Conservation (phyloP, 2,888 invertebrate genomes). For the Drosophila koepferae region DNA sequence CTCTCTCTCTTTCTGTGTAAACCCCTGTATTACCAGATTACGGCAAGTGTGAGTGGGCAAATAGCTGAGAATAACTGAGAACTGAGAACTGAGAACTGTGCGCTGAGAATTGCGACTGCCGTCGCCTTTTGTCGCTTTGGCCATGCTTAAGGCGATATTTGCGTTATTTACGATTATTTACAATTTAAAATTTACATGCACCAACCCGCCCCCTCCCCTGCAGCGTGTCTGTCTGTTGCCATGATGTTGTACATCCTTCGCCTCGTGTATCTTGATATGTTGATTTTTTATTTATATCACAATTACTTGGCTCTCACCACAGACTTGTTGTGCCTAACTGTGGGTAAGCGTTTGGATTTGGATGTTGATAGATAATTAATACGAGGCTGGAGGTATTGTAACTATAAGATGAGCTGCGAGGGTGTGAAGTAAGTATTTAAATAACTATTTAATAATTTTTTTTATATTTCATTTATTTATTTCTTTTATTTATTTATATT, state of each 20-base stretch:
- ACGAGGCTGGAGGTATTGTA: background rate
- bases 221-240: conserved; percentile 6
- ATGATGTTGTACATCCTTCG: conserved; percentile 54
- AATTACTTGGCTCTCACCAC: conserved; percentile 61
- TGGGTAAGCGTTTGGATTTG: conserved; percentile 28
- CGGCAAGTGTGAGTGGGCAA: conserved; percentile 65
- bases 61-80: conserved; percentile 36
- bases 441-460: too few species aligned
- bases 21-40: conserved; percentile 62
- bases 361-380: background rate
- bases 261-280: conserved; percentile 75
- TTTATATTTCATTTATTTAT: too few species aligned
- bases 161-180: conserved; percentile 84
- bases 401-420: background rate
- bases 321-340: conserved; percentile 52
- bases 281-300: conserved; percentile 74
- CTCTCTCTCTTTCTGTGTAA: background rate
- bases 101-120: conserved; percentile 22
- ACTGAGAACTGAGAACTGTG: conserved; percentile 14
- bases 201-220: conserved; percentile 20
- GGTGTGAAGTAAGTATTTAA: background rate
- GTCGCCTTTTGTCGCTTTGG: conserved; percentile 73
- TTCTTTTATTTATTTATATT: too few species aligned
- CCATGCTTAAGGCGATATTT: conserved; percentile 81
- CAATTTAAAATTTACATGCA: conserved; percentile 81